Evolutionary conservation across 2,797 vertebrate genomes (phyloP), one percentile per base, ranked within the genome.

Genomic region (Botia kubotai): DNA sequence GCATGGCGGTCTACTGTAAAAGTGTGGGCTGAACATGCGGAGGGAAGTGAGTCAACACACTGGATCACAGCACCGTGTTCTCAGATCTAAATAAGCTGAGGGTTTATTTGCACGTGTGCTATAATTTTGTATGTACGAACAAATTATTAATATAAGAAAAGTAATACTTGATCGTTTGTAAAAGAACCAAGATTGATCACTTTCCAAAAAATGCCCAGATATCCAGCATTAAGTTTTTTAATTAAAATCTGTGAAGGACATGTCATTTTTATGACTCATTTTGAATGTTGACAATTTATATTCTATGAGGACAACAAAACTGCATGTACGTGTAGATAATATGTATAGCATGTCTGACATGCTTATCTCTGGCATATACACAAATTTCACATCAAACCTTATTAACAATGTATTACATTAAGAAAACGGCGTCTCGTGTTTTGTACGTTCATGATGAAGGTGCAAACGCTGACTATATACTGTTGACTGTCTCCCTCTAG

Each of bases 401-500:
- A 39, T 39, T 39, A 39, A 39, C 36, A 43, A 43, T 43, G 39
- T 46, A 46, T 46, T 46, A 10, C 43, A 53, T 53, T n/a, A 33
- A 33, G 6, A 6, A 63, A 36, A 63, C 16, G 0, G 26, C 7
- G 60, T 6, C 58, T 60, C 21, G 13, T 13, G 13, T 62, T 62
- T 62, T 26, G 1, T 17, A 23, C 14, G 6, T 17, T 63, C 16
- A 53, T n/a, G 17, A 16, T 62, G 6, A 62, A 29, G 26, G 1
- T 6, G 14, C 14, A 17, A 6, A 16, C 5, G 6, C 2, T n/a
- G 1, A 2, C 10, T 7, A 1, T 4, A 19, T 5, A 36, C 2
- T 3, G 71, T 26, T 33, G 3, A 72, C 19, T 78, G 87, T 82
- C 87, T 84, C 92, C 90, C 87, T 82, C 92, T 90, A 72, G 80